phyloP scores from a whole-genome alignment of 2,888 invertebrate species.

The Drosophila vallismaia region DNA sequence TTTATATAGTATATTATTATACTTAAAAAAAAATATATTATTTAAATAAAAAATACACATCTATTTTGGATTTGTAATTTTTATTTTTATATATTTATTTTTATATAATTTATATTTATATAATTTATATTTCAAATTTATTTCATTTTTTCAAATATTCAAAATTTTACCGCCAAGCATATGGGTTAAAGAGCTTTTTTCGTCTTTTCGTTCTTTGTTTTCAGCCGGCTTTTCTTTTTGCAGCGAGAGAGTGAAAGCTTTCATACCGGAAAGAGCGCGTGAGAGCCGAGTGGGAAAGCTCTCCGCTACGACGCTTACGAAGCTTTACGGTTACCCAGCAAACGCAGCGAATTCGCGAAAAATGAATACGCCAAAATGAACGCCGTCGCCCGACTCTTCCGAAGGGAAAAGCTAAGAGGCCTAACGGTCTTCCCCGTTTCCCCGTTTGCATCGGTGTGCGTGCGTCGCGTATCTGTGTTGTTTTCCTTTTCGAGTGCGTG shows the following conservation, averaged over 20 bases:
- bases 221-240: constrained; percentile 20
- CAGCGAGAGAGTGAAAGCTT: constrained; percentile 9
- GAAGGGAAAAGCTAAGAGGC: neutral
- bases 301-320: neutral
- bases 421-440: no score
- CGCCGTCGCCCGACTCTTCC: neutral
- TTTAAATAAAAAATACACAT: neutral
- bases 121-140: neutral
- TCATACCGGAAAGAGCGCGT: neutral
- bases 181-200: neutral
- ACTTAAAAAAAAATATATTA: no score
- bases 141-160: neutral
- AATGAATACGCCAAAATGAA: constrained; percentile 22
- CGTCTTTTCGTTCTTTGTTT: neutral
- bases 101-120: no score
- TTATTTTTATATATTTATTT: neutral
- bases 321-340: constrained; percentile 21
- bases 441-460: constrained; percentile 11
- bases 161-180: neutral
- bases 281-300: neutral
- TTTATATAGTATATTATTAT: neutral
- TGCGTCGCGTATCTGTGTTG: constrained; percentile 20
- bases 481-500: constrained; percentile 18
- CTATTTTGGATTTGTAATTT: neutral
- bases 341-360: constrained; percentile 30